Evolutionary conservation across 2,888 invertebrate species (phyloP).

Genomic region (Nomada fabriciana): DNA sequence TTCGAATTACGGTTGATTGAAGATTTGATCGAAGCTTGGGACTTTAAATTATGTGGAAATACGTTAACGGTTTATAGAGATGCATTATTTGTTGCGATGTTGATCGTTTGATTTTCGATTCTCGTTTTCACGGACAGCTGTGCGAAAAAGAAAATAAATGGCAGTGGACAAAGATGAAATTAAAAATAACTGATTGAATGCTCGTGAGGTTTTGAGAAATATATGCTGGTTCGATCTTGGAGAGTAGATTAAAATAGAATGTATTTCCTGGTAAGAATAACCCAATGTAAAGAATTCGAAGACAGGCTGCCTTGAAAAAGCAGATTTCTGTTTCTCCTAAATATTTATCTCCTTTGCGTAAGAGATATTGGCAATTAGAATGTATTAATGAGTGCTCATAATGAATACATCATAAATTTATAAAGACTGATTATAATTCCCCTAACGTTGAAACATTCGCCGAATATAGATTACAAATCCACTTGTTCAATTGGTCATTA

Average conservation of each 20-base stretch:
- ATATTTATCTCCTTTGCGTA: not conserved
- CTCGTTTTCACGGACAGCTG: not conserved
- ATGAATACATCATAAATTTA: not conserved
- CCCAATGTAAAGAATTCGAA: too few species aligned
- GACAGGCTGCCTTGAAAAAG: not conserved
- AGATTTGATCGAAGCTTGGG: too few species aligned
- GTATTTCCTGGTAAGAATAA: not conserved
- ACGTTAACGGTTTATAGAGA: too few species aligned
- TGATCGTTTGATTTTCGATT: not conserved
- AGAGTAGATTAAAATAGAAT: not conserved
- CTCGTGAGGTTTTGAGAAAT: not conserved
- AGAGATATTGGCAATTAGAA: not conserved
- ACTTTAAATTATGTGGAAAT: too few species aligned
- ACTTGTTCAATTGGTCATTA: too few species aligned
- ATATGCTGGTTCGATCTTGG: not conserved
- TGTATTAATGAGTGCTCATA: not conserved
- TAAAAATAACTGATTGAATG: slow-evolving; percentile 1
- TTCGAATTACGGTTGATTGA: too few species aligned
- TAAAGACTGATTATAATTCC: not conserved
- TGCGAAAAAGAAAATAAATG: not conserved
- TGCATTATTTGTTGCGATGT: too few species aligned
- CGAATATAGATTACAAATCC: not conserved
- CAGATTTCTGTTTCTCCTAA: too few species aligned
- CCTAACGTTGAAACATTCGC: not conserved
- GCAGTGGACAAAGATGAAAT: not conserved